Conservation (phyloP, 1,140 invertebrate genomes). For the Zaprionus taronus region DNA sequence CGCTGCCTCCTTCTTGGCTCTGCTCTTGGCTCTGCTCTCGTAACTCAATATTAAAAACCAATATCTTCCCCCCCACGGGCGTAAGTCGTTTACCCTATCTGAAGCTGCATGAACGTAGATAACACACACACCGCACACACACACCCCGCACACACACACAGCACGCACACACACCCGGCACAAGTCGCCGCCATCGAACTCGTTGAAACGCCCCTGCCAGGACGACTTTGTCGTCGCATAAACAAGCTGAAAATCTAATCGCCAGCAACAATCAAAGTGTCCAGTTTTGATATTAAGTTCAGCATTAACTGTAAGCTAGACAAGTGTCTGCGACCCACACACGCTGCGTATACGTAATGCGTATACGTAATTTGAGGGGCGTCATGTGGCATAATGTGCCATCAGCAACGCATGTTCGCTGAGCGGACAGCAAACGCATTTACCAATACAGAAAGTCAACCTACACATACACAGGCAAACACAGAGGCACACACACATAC, state of each 20-base stretch:
- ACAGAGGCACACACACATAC: not conserved
- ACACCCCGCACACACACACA: not conserved
- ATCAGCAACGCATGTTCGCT: constrained; percentile 58
- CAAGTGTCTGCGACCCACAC: constrained; percentile 49
- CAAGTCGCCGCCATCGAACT: not conserved
- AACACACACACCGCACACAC: constrained; percentile 10
- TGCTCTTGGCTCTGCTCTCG: constrained; percentile 43
- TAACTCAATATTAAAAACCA: constrained; percentile 82
- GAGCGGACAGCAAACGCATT: constrained; percentile 47
- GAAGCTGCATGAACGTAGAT: constrained; percentile 52
- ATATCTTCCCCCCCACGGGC: constrained; percentile 52
- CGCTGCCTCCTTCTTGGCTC: constrained; percentile 13
- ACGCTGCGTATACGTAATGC: constrained; percentile 59
- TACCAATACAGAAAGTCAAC: constrained; percentile 71
- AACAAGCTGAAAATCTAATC: constrained; percentile 68
- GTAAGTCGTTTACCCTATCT: not conserved
- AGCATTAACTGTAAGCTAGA: constrained; percentile 54
- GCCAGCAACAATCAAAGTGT: constrained; percentile 72
- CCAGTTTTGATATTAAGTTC: constrained; percentile 65
- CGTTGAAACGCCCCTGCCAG: constrained; percentile 14
- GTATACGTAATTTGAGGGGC: constrained; percentile 78
- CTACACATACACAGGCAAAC: not conserved
- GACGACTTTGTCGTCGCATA: constrained; percentile 13
- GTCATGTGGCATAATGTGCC: constrained; percentile 76
- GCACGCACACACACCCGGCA: not conserved